phyloP scores from a whole-genome alignment of 2,797 vertebrate species.

The Betta splendens region DNA sequence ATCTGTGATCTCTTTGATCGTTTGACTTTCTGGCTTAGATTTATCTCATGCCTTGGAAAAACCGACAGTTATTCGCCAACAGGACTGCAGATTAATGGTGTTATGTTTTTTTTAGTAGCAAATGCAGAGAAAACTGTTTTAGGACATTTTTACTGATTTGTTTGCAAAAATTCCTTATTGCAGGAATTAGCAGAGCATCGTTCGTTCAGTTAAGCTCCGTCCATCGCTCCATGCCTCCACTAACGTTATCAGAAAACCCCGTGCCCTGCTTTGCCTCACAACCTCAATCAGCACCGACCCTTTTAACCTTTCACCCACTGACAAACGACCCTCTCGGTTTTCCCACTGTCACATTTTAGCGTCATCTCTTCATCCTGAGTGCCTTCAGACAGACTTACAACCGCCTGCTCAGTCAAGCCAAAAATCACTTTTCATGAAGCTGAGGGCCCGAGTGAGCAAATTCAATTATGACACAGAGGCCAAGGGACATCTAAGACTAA shows the following conservation, averaged over 20 bases:
- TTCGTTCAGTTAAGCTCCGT: no score
- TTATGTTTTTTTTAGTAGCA: neutral
- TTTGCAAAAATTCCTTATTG: neutral
- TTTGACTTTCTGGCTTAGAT: conserved; percentile 26
- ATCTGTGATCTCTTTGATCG: conserved; percentile 50
- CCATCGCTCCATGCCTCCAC: neutral
- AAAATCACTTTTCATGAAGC: conserved; percentile 52
- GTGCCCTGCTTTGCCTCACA: conserved; percentile 35
- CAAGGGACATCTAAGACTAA: conserved; percentile 13
- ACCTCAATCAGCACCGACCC: conserved; percentile 13
- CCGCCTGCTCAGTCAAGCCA: conserved; percentile 44
- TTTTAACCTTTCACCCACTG: conserved; percentile 43
- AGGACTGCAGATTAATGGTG: neutral
- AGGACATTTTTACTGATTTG: neutral
- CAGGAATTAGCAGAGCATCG: neutral
- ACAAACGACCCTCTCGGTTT: neutral
- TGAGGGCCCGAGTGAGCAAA: conserved; percentile 22
- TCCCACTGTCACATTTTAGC: conserved; percentile 4
- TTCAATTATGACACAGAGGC: conserved; percentile 42
- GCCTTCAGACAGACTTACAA: conserved; percentile 50
- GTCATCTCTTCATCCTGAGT: conserved; percentile 33
- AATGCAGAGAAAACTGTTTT: neutral
- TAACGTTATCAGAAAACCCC: neutral
- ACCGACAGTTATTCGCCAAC: conserved; percentile 20
- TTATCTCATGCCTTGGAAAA: conserved; percentile 8